These are phyloP conservation scores for Mesembrinibis cayennensis DNA, from an alignment of 2,113 vertebrate genomes.

Conservation along the genomic window DNA sequence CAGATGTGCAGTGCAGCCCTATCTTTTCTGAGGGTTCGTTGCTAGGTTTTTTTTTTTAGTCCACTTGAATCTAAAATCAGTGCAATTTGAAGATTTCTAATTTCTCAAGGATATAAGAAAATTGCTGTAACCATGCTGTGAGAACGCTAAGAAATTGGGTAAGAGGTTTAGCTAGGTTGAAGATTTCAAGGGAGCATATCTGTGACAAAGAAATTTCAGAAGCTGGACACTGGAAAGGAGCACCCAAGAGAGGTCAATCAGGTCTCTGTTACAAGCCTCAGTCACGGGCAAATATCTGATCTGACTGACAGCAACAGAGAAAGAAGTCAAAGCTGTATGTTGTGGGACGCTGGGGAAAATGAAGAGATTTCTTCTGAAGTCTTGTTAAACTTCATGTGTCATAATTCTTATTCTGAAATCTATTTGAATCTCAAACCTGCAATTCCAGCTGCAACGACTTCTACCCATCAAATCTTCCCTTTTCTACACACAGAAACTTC, in stretches of 20 bases:
- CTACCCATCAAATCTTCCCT: not conserved
- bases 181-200: not conserved
- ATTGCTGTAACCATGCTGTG: rapidly evolving
- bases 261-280: not conserved
- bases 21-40: not conserved
- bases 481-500: not conserved
- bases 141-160: not conserved
- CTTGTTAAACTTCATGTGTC: not conserved
- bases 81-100: not conserved
- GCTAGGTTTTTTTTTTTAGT: too few relatives aligned
- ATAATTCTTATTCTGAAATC: not conserved
- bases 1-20: not conserved
- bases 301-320: not conserved
- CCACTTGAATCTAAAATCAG: not conserved
- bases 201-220: not conserved
- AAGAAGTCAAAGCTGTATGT: not conserved
- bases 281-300: not conserved
- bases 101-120: not conserved
- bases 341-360: not conserved
- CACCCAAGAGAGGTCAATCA: not conserved
- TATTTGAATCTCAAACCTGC: not conserved
- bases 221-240: not conserved
- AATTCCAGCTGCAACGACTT: not conserved
- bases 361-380: not conserved
- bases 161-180: not conserved